phyloP scores from a whole-genome alignment of 2,113 vertebrate species.

The Turdus rufiventris region DNA sequence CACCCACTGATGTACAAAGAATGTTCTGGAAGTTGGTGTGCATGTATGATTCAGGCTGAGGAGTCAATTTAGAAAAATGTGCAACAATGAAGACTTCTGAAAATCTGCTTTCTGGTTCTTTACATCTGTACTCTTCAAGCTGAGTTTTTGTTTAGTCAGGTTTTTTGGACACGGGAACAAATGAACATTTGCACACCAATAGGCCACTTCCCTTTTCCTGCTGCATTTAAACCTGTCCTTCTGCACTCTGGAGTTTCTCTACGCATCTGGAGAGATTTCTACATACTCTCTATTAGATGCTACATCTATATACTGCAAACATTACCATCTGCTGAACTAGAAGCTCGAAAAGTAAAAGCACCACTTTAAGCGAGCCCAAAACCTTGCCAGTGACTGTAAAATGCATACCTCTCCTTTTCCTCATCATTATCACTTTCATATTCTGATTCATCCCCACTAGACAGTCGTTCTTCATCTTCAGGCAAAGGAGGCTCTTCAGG shows the following conservation, averaged over 20 bases:
- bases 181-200: not conserved
- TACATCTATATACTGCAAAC: not conserved
- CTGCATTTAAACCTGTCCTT: not conserved
- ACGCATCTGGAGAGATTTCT: not conserved
- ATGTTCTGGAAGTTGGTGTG: not conserved
- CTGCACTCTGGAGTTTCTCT: not conserved
- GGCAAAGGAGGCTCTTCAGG: constrained; percentile 90
- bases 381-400: not conserved
- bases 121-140: not conserved
- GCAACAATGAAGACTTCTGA: not conserved
- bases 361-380: not conserved
- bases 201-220: not conserved
- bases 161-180: not conserved
- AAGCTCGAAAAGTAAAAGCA: not conserved
- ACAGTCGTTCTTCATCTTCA: constrained; percentile 76
- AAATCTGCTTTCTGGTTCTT: not conserved
- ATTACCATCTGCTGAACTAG: not conserved
- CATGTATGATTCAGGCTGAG: not conserved
- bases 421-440: constrained; percentile 93
- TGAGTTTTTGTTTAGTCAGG: not conserved
- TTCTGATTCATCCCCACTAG: constrained; percentile 87
- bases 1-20: not conserved
- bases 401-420: constrained; percentile 85
- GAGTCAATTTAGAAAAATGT: not conserved
- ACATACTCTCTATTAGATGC: not conserved